phyloP scores from a whole-genome alignment of 2,888 invertebrate species.

The Norana najaformis region DNA sequence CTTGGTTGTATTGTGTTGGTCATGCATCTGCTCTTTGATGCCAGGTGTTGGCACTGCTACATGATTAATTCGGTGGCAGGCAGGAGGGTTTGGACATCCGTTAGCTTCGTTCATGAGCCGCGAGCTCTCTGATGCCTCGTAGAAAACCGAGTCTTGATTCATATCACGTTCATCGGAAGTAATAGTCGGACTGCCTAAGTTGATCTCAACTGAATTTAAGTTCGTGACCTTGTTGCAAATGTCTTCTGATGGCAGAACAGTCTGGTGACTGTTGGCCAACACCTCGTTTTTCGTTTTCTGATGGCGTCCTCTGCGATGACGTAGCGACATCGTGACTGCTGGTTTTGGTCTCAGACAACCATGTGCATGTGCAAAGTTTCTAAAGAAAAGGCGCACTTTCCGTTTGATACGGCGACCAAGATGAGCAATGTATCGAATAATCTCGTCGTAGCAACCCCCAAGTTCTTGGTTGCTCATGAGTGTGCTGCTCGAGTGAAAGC shows the following conservation, averaged over 20 bases:
- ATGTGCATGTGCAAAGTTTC: conserved; percentile 27
- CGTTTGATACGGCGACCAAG: conserved; percentile 86
- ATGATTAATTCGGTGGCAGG: background rate
- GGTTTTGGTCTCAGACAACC: conserved; percentile 17
- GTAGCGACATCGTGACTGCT: conserved; percentile 4
- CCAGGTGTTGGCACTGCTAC: background rate
- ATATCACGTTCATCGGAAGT: background rate
- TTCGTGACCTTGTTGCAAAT: background rate
- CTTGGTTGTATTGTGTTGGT: background rate
- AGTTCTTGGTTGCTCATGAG: conserved; percentile 79
- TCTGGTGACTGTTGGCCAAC: background rate
- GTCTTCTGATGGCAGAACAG: background rate
- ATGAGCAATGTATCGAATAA: conserved; percentile 94
- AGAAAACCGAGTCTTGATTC: conserved; percentile 16
- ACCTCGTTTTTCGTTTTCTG: background rate
- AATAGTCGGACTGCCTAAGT: background rate
- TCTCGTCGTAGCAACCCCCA: conserved; percentile 94
- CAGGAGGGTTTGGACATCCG: background rate
- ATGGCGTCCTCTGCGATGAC: conserved; percentile 8
- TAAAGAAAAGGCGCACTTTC: conserved; percentile 63
- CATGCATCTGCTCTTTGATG: background rate
- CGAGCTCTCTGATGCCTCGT: background rate
- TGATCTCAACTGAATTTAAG: background rate
- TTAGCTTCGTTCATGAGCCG: background rate
- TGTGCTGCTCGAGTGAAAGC: conserved; percentile 90